Conservation (phyloP, 2,888 invertebrate genomes). For the Pegoplata infirma region DNA sequence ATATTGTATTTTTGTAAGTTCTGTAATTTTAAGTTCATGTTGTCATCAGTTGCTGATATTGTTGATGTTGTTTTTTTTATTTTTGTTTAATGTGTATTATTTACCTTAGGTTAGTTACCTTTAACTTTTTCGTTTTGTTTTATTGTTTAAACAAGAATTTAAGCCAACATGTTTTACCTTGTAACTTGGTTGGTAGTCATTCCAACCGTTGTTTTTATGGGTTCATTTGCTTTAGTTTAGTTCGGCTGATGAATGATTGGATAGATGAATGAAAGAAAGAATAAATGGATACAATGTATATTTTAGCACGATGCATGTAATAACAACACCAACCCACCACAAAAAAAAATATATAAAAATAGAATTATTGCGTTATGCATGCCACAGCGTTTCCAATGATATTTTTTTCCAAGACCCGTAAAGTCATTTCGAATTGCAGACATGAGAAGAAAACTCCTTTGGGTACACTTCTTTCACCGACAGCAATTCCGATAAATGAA, state of each 20-base stretch:
- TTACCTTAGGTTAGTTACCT: conserved; percentile 60
- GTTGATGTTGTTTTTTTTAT: conserved; percentile 8
- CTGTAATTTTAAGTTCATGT: conserved; percentile 32
- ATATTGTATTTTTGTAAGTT: not conserved
- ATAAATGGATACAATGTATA: not conserved
- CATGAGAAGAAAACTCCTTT: no score
- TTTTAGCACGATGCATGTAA: conserved; percentile 22
- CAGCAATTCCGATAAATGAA: no score
- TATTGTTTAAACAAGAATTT: conserved; percentile 43
- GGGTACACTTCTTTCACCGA: no score
- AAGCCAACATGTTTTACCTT: conserved; percentile 21
- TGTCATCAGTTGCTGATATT: conserved; percentile 37
- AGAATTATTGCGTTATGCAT: conserved; percentile 54
- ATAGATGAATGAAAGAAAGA: no score
- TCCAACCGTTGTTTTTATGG: conserved; percentile 28
- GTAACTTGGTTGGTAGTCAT: conserved; percentile 25
- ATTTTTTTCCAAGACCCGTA: no score
- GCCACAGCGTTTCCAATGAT: no score
- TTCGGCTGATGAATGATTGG: not conserved
- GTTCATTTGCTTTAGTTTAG: conserved; percentile 36
- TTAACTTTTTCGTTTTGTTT: conserved; percentile 38
- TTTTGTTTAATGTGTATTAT: not conserved
- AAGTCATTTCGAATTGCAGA: no score
- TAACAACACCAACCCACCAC: not conserved
- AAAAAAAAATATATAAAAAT: no score